A percentile compares a stretch with the other conserved stretches of the same genome.
phyloP scores from a whole-genome alignment of 2,888 invertebrate genomes.

The Andrena marginata region DNA sequence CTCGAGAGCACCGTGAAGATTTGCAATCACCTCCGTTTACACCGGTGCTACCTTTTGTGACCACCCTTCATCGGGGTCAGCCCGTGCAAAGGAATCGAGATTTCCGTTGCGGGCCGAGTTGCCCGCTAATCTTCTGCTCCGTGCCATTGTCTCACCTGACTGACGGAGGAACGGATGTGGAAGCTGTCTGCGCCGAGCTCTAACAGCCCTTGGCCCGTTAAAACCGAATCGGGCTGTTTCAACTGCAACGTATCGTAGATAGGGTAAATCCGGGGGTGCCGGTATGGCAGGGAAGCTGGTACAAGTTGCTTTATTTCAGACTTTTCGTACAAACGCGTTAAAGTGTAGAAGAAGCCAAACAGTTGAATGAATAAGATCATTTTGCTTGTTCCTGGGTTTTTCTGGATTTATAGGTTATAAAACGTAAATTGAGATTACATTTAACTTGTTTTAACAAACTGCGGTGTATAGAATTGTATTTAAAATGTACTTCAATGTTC shows the following conservation, averaged over 20 bases:
- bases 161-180: slow-evolving; percentile 51
- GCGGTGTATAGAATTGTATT: too few relatives aligned
- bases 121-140: slow-evolving; percentile 60
- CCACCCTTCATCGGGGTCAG: slow-evolving; percentile 59
- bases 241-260: neutral
- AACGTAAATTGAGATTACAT: too few relatives aligned
- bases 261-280: neutral
- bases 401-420: too few relatives aligned
- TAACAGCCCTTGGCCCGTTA: slow-evolving; percentile 9
- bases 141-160: slow-evolving; percentile 61
- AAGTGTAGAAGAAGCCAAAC: too few relatives aligned
- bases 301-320: neutral
- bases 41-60: slow-evolving; percentile 70
- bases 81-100: slow-evolving; percentile 71
- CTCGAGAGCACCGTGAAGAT: slow-evolving; percentile 79
- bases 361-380: too few relatives aligned
- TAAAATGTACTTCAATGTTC: too few relatives aligned
- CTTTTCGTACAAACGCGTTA: neutral
- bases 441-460: too few relatives aligned
- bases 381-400: too few relatives aligned
- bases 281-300: too few relatives aligned
- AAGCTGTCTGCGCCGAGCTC: slow-evolving; percentile 27
- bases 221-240: neutral
- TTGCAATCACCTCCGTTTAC: slow-evolving; percentile 78
- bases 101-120: slow-evolving; percentile 73